These are phyloP conservation scores for Morus bassanus DNA, from an alignment of 2,797 vertebrate species.

Conservation along the genomic window DNA sequence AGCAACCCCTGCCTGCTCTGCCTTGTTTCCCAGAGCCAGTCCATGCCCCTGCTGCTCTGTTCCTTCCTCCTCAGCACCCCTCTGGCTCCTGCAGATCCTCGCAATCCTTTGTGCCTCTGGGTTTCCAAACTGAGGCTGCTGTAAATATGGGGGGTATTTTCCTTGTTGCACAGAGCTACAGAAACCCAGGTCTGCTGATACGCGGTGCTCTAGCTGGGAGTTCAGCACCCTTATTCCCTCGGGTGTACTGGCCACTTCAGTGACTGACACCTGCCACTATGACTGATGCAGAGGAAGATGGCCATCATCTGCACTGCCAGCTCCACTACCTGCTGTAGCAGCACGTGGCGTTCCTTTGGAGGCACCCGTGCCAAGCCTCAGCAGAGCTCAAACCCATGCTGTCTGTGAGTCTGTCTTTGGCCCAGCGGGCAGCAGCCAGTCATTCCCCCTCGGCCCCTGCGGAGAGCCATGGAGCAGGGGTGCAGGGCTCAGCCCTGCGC, in stretches of 20 bases:
- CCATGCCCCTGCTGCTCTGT: neutral
- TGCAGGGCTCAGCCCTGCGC: accelerated
- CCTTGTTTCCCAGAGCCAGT: neutral
- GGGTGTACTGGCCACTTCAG: neutral
- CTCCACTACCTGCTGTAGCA: neutral
- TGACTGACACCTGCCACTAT: neutral
- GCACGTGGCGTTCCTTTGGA: neutral
- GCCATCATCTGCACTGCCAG: neutral
- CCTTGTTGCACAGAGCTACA: neutral
- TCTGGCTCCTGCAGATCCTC: neutral
- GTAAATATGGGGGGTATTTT: neutral
- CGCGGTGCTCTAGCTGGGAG: accelerated
- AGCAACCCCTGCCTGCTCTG: neutral
- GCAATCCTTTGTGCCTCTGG: neutral
- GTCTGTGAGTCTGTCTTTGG: neutral
- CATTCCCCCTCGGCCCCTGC: neutral
- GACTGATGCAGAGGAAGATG: neutral
- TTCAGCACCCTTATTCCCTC: neutral
- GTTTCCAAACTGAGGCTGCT: neutral
- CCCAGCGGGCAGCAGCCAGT: neutral
- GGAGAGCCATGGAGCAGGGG: neutral
- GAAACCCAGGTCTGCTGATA: neutral
- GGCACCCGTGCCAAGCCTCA: neutral
- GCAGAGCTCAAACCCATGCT: neutral
- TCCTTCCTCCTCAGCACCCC: neutral